Base-by-base conservation (phyloP, 2,113 vertebrate species). In the Spermophilus dauricus region DNA sequence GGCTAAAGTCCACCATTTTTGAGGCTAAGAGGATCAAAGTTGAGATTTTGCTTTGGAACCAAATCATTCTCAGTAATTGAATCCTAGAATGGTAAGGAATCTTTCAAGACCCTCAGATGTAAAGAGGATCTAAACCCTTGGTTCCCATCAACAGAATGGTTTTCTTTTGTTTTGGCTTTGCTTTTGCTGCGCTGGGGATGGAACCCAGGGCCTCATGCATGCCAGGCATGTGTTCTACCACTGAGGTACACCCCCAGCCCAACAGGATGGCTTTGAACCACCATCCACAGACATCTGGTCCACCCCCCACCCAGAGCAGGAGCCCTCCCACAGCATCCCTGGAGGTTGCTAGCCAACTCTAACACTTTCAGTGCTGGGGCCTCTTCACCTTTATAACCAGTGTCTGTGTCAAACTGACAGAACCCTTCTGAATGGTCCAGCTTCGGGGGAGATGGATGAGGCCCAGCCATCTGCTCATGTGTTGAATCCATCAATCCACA, bases 1-100 rank as follows among this genome's bases (percentile, higher is more conserved):
- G 12, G 48, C 48, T 39, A 70, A 70, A 69, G 20, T 17, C 80
- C 63, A 89, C 32, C 13, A 34, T 45, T 53, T 89, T 22, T 65
- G 2, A 86, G 28, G 56, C 67, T 67, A 70, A 84, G 39, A 84
- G 92, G 80, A 61, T 51, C 34, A 26, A 82, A 69, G 17, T 67
- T 84, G 8, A 78, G 80, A 86, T 65, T 94, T 75, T 89, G 11
- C 75, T 94, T 30, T 94, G 61, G 88, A 5, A 85, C 53, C 37
- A 86, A 80, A 18, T 85, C 20, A 85, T 70, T 37, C 58, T 63
- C 69, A 26, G 3, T 30, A 73, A 11, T 32, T 73, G 37, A 76
- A 89, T 26, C 51, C 9, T 67, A 94, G 48, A 91, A 65, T 61
- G 39, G 13, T 51, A 39, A 39, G 28, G 24, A 73, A 39, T n/a